Conservation (phyloP, 1,140 invertebrate species). For the Pissodes strobi region DNA sequence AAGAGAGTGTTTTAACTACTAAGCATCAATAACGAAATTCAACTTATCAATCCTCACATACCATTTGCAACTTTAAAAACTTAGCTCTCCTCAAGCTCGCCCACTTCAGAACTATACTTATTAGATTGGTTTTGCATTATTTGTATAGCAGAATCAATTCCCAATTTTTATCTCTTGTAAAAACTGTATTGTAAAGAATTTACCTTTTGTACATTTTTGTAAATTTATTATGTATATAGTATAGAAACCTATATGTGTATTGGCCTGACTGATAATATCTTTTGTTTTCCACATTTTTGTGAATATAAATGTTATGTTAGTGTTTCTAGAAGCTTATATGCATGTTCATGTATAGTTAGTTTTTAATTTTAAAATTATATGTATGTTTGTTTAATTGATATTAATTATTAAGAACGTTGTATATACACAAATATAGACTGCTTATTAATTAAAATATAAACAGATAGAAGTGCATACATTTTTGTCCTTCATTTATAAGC, state of each 20-base stretch:
- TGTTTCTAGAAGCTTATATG: conserved; percentile 8
- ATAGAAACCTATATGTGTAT: conserved; percentile 39
- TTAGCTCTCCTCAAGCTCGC: too few relatives aligned
- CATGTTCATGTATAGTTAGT: conserved; percentile 26
- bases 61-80: too few relatives aligned
- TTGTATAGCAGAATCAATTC: too few relatives aligned
- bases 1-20: too few relatives aligned
- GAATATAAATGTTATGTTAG: conserved; percentile 13
- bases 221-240: conserved; percentile 37
- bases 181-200: conserved; percentile 3
- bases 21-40: too few relatives aligned
- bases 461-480: conserved; percentile 22
- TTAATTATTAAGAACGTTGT: conserved; percentile 5
- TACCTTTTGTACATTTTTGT: conserved; percentile 35
- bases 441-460: conserved; percentile 29
- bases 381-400: background rate
- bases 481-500: conserved; percentile 12
- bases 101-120: too few relatives aligned
- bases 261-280: conserved; percentile 36
- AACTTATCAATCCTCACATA: too few relatives aligned
- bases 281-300: conserved; percentile 28
- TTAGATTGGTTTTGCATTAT: too few relatives aligned
- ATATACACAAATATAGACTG: conserved; percentile 32
- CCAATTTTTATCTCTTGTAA: conserved; percentile 7
- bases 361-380: conserved; percentile 10